Base-by-base conservation (phyloP, 2,113 vertebrate species). In the Balaenoptera acutorostrata region DNA sequence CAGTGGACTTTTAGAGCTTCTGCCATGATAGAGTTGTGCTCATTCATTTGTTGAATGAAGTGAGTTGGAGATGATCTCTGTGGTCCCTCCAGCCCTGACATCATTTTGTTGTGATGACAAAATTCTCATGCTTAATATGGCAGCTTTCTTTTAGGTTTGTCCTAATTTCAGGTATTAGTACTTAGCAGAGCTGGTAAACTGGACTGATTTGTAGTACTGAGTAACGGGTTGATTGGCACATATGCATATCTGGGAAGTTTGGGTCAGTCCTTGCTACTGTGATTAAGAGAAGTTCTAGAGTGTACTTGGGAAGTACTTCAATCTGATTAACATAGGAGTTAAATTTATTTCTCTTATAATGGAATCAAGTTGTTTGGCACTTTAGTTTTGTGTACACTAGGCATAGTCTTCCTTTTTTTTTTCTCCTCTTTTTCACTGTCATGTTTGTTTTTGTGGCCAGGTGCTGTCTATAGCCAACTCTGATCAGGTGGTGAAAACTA, bases 181-280 rank as follows among this genome's bases (percentile, higher is more conserved):
- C 36, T 66, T 52, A 15, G 49, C n/a, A 21, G 20, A 23, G 15
- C 39, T 77, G 20, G 39, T 77, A 25, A 9, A 10, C 75, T 74
- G 33, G 15, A 5, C 52, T 12, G 57, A 5, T 39, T 41, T 74
- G 5, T 17, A 41, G 18, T 52, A n/a, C n/a, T 69, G 8, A 4
- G 29, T 55, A 18, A 7, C 44, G 23, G 17, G 4, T n/a, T 21
- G 21, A 23, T 8, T 55, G 33, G n/a, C 52, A 31, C 12, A 2
- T 31, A 36, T 1, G 3, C 10, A 0, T 14, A 39, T n/a, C 36
- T 17, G 20, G 39, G 44, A 39, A 36, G 5, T 9, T 2, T 46
- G 33, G 59, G 41, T 49, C 23, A 55, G 23, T n/a, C 44, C 68
- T 63, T 44, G 18, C 2, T 20, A 11, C 69, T 55, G 25, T 59